Evolutionary conservation across 1,140 invertebrate species (phyloP), one percentile per base, ranked within the genome.

Genomic region (Ectropis grisescens): DNA sequence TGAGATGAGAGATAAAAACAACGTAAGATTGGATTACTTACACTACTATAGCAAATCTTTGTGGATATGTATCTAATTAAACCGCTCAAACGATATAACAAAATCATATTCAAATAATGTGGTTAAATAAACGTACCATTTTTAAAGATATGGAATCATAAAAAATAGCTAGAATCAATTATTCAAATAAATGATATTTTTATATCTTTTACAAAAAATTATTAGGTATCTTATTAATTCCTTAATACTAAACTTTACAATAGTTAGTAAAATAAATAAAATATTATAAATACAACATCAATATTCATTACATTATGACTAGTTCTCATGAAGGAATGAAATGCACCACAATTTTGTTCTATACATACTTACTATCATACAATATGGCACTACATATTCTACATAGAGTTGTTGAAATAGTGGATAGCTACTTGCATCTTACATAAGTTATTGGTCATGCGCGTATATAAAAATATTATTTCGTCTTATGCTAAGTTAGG

Each of bases 401-500:
- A 31, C 45, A 30, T 46, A 46, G 30, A 38, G 34, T 39, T 13
- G 25, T 37, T 44, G 42, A 14, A 19, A 12, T 33, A 3, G 16
- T 3, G 8, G 16, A 19, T 8, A 19, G 16, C 16, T 19, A 19
- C 3, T n/a, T 19, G 16, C 8, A 19, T 4, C 41, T 48, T 37
- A 41, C 13, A 37, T 47, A 55, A 40, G 60, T 19, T 19, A 19
- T 70, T 72, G 68, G 68, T 72, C 68, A 48, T 45, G 32, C 29
- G 12, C 40, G 28, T 37, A 37, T 67, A 72, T 47, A 72, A 72
- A 72, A 72, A 72, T 72, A 72, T 72, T 50, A 41, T 42, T 47
- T 53, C 66, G 47, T 44, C 58, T 65, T 72, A 65, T 9, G n/a
- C n/a, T n/a, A n/a, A n/a, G n/a, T n/a, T n/a, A n/a, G n/a, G n/a